phyloP scores from a whole-genome alignment of 2,797 vertebrate species.

The Rhincodon typus region DNA sequence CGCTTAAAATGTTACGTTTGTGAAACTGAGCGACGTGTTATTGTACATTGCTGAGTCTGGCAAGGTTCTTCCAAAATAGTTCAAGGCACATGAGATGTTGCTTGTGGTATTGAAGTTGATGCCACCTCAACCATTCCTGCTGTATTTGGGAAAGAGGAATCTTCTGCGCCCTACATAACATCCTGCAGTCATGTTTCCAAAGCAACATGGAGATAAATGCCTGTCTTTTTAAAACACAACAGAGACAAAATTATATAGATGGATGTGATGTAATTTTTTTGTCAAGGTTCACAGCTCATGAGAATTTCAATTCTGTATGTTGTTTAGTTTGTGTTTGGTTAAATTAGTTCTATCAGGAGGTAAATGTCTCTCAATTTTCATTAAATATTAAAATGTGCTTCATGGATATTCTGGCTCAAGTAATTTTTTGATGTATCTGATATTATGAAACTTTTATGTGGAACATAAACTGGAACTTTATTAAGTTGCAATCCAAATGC shows the following conservation, averaged over 20 bases:
- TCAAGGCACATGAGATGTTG: neutral
- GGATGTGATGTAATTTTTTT: neutral
- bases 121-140: neutral
- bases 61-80: neutral
- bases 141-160: neutral
- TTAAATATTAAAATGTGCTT: neutral
- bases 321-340: neutral
- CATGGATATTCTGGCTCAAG: neutral
- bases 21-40: neutral
- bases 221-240: neutral
- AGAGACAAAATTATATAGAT: neutral
- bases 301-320: neutral
- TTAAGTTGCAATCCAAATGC: neutral
- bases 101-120: neutral
- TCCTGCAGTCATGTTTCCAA: neutral
- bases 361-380: neutral
- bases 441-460: neutral
- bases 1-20: neutral
- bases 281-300: neutral
- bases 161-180: neutral
- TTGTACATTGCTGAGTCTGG: neutral
- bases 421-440: neutral
- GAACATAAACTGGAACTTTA: neutral
- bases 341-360: neutral
- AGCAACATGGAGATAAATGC: neutral